These are phyloP conservation scores for Noctua janthe DNA, from an alignment of 2,888 invertebrate genomes.

Conservation along the genomic window DNA sequence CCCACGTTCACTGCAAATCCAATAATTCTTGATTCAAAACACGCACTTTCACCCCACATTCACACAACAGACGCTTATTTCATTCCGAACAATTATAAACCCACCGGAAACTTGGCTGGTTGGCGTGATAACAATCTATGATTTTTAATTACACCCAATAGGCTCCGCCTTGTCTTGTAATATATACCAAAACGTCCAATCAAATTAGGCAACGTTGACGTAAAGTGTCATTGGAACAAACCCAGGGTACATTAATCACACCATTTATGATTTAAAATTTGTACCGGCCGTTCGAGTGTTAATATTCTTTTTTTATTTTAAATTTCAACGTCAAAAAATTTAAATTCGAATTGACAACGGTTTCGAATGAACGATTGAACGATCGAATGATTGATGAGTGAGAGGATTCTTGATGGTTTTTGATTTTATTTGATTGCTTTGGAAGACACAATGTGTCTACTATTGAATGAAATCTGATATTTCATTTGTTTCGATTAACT, in stretches of 20 bases:
- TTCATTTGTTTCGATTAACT: slow-evolving; percentile 34
- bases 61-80: slow-evolving; percentile 60
- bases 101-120: slow-evolving; percentile 85
- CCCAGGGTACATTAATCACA: slow-evolving; percentile 84
- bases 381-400: slow-evolving; percentile 70
- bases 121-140: slow-evolving; percentile 84
- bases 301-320: slow-evolving; percentile 66
- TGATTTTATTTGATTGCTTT: slow-evolving; percentile 57
- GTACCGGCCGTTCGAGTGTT: slow-evolving; percentile 73
- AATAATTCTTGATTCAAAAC: slow-evolving; percentile 61
- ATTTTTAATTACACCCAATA: slow-evolving; percentile 86
- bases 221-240: slow-evolving; percentile 77
- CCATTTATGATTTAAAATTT: slow-evolving; percentile 71
- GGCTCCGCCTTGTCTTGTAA: slow-evolving; percentile 82
- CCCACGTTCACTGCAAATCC: slow-evolving; percentile 42
- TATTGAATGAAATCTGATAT: slow-evolving; percentile 41
- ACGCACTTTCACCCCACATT: slow-evolving; percentile 55
- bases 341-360: slow-evolving; percentile 78
- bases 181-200: slow-evolving; percentile 89
- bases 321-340: slow-evolving; percentile 67
- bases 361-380: slow-evolving; percentile 67
- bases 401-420: slow-evolving; percentile 57
- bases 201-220: slow-evolving; percentile 85
- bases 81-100: slow-evolving; percentile 79
- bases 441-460: slow-evolving; percentile 50